phyloP scores from a whole-genome alignment of 2,797 vertebrate genomes.

The Peromyscus attwateri region DNA sequence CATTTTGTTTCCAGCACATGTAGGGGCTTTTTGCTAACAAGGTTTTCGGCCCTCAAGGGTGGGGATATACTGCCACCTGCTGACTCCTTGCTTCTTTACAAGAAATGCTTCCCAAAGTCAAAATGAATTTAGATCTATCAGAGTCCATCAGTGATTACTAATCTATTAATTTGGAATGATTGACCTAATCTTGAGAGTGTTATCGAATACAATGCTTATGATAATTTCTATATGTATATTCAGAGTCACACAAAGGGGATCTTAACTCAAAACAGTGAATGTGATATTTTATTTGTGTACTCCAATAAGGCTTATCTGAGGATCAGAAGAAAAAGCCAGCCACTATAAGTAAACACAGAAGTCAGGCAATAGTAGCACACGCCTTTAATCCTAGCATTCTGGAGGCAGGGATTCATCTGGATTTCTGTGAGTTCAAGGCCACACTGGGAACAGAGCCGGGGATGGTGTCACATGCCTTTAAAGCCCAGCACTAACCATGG shows the following conservation, averaged over 20 bases:
- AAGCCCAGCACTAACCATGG: too few species aligned
- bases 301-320: too few species aligned
- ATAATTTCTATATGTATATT: background rate
- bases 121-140: background rate
- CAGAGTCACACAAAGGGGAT: background rate
- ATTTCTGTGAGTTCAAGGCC: too few species aligned
- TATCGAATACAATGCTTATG: background rate
- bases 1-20: background rate
- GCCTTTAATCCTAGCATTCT: too few species aligned
- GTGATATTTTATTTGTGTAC: too few species aligned
- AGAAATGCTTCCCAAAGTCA: background rate
- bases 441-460: too few species aligned
- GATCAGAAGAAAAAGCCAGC: too few species aligned
- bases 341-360: too few species aligned
- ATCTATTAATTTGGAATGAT: background rate
- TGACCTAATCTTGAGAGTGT: background rate
- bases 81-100: constrained; percentile 29
- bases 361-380: too few species aligned
- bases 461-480: too few species aligned
- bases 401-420: too few species aligned
- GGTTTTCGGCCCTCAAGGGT: background rate
- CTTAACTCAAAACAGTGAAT: constrained; percentile 8
- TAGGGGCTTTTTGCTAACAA: background rate
- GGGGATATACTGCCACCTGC: constrained; percentile 77
- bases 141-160: background rate